Base-by-base conservation (phyloP, 2,113 vertebrate species). In the Glaucidium brasilianum region DNA sequence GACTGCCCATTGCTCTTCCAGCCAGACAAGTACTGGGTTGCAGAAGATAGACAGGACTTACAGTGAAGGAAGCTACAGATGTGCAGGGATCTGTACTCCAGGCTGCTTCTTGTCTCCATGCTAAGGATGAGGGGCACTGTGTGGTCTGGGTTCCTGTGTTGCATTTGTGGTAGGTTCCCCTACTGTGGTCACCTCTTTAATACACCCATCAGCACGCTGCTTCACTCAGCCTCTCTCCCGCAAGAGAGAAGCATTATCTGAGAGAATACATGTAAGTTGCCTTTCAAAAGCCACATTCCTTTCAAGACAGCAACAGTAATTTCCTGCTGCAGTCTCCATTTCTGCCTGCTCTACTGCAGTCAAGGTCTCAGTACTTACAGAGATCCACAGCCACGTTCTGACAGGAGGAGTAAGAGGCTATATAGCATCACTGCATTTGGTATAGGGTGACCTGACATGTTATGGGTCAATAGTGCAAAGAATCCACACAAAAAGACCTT, bases 1-100 rank as follows among this genome's bases (percentile, higher is more conserved):
- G 15, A 35, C 41, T 56, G 35, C 9, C 22, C n/a, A 2, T 7
- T 53, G 63, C 49, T 86, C 55, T 72, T 56, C 59, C 47, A 50
- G 8, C 22, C 30, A 55, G 53, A 1, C 25, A 17, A 55, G 55
- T 15, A 27, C 1, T 5, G 55, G 43, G 25, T 1, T 75, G 68
- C 18, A 63, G 23, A 41, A n/a, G 22, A 29, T 1, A n/a, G 22
- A 26, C 1, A 1, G 4, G 20, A 53, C 29, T 68, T 41, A 45
- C 34, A 60, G 66, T 3, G 3, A 64, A 87, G n/a, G 53, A 12
- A 29, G 29, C 35, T 27, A 3, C 0, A 0, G 27, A 2, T 0
- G 7, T 32, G 8, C 39, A 49, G 58, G 45, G 60, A 21, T 21
- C 68, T 74, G 59, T 32, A 9, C 56, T 56, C 26, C 35, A 47